phyloP scores from a whole-genome alignment of 2,888 invertebrate genomes.

The Tuberolachnus salignus region DNA sequence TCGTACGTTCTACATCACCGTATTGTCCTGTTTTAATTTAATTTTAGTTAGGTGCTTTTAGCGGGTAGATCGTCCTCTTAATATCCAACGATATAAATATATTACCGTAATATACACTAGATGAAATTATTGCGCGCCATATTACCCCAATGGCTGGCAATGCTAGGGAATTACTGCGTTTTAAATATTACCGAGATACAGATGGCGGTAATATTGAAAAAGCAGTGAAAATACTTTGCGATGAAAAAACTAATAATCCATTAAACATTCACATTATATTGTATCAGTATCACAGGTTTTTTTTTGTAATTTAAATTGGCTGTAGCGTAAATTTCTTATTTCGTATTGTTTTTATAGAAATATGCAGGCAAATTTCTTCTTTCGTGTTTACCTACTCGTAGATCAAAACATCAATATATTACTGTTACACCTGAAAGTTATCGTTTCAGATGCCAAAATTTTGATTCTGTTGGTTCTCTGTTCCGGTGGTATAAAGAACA shows the following conservation, averaged over 20 bases:
- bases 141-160: slow-evolving; percentile 96
- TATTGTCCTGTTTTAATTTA: too few species aligned
- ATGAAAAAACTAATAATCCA: slow-evolving; percentile 86
- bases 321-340: too few species aligned
- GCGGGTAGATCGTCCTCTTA: too few species aligned
- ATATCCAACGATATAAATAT: too few species aligned
- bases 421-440: slow-evolving; percentile 92
- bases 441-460: slow-evolving; percentile 85
- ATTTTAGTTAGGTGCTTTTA: too few species aligned
- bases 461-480: slow-evolving; percentile 78
- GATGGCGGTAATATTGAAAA: slow-evolving; percentile 82
- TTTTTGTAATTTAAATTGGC: background rate
- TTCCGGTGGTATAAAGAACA: slow-evolving; percentile 99
- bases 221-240: slow-evolving; percentile 83
- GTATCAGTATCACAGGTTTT: slow-evolving; percentile 67
- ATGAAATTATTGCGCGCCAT: slow-evolving; percentile 97
- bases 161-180: slow-evolving; percentile 86
- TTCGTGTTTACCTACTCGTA: slow-evolving; percentile 87
- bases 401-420: slow-evolving; percentile 88
- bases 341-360: slow-evolving; percentile 63
- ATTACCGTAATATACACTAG: too few species aligned
- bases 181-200: slow-evolving; percentile 85
- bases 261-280: slow-evolving; percentile 88
- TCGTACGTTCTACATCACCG: too few species aligned
- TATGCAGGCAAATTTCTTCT: slow-evolving; percentile 92